Evolutionary conservation across 1,140 invertebrate genomes (phyloP).

Genomic region (Cardiocondyla obscurior): DNA sequence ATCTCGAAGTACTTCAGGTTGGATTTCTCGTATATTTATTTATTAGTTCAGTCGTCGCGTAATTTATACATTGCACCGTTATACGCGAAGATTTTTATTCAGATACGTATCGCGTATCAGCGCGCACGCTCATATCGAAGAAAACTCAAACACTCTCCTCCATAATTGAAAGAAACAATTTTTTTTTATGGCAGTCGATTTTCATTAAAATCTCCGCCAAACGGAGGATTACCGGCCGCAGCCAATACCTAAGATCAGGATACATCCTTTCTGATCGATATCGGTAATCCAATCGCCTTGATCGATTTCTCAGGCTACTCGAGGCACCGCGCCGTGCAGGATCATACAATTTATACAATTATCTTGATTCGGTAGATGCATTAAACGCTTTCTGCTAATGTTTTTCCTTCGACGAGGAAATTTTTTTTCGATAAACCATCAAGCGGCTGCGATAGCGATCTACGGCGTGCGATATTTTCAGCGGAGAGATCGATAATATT

Average conservation of each 20-base stretch:
- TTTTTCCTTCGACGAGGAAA: background rate
- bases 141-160: background rate
- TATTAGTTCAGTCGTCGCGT: background rate
- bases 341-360: constrained; percentile 65
- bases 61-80: background rate
- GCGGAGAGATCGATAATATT: background rate
- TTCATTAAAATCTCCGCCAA: constrained; percentile 73
- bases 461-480: background rate
- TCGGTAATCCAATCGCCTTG: constrained; percentile 51
- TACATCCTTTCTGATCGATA: constrained; percentile 69
- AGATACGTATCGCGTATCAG: no score
- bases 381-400: background rate
- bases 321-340: constrained; percentile 46
- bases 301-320: constrained; percentile 73
- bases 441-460: background rate
- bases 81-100: background rate
- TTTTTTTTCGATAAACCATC: background rate
- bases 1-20: background rate
- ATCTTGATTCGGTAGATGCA: constrained; percentile 60
- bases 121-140: background rate
- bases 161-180: constrained; percentile 68
- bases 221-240: constrained; percentile 79
- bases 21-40: background rate
- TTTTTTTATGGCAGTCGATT: constrained; percentile 53
- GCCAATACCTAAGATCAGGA: constrained; percentile 70